Evolutionary conservation across 2,113 vertebrate species (phyloP).

Genomic region (Panthera uncia): DNA sequence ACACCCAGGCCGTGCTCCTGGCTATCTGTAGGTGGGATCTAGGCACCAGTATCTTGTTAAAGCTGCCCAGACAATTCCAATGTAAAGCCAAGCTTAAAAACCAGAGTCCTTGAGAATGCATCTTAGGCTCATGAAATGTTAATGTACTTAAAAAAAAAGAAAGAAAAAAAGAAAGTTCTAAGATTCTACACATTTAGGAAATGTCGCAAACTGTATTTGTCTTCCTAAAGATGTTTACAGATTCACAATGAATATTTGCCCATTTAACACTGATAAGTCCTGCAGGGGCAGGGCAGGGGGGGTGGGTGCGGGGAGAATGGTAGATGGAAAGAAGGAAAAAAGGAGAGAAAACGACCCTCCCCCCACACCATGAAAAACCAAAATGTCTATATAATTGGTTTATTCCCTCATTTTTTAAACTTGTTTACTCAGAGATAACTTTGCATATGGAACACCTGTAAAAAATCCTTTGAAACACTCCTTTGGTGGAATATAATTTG

Average conservation of each 20-base stretch:
- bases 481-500: not conserved
- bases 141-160: not conserved
- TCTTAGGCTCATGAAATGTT: not conserved
- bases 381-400: not conserved
- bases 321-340: not conserved
- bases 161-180: not conserved
- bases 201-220: not conserved
- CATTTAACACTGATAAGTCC: not conserved
- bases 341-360: not conserved
- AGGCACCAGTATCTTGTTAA: not conserved
- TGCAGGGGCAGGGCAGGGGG: no score
- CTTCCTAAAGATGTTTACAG: not conserved
- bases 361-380: not conserved
- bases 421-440: not conserved
- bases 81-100: not conserved
- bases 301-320: no score
- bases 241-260: not conserved
- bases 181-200: not conserved
- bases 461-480: not conserved
- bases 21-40: not conserved
- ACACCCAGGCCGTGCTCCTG: not conserved
- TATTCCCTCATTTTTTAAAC: not conserved
- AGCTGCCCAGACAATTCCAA: not conserved
- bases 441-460: not conserved
- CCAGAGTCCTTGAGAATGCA: not conserved